Evolutionary conservation across 2,888 invertebrate species (phyloP).

Genomic region (Drosophila falleni): DNA sequence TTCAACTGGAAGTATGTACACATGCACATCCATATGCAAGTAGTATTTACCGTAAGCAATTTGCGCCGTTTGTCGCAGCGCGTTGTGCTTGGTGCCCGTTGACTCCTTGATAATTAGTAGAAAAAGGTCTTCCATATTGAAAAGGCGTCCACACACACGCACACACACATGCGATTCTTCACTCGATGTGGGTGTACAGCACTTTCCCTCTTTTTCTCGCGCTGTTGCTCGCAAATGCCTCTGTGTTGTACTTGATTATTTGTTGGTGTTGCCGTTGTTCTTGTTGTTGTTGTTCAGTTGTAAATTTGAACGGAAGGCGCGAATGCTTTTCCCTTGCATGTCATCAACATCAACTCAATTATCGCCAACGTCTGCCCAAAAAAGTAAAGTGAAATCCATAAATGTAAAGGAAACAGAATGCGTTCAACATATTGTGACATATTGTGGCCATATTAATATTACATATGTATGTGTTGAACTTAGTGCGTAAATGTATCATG

Average conservation of each 20-base stretch:
- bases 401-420: slow-evolving; percentile 34
- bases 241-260: slow-evolving; percentile 6
- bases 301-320: slow-evolving; percentile 32
- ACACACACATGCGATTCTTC: slow-evolving; percentile 23
- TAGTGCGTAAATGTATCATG: slow-evolving; percentile 8
- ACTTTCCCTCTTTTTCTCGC: slow-evolving; percentile 1
- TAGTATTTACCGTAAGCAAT: slow-evolving; percentile 92
- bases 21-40: slow-evolving; percentile 1
- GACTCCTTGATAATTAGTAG: slow-evolving; percentile 94
- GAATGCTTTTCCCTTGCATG: slow-evolving; percentile 54
- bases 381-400: slow-evolving; percentile 76
- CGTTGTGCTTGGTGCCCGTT: slow-evolving; percentile 90
- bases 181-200: slow-evolving; percentile 17
- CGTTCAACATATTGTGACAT: slow-evolving; percentile 42
- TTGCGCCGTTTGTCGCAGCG: slow-evolving; percentile 93
- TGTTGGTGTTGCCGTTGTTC: slow-evolving; percentile 21
- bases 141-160: slow-evolving; percentile 21
- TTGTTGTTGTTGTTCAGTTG: slow-evolving; percentile 31
- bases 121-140: slow-evolving; percentile 93
- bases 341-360: slow-evolving; percentile 71
- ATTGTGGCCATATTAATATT: slow-evolving; percentile 52
- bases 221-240: slow-evolving; percentile 25
- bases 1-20: slow-evolving; percentile 14
- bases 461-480: neutral
- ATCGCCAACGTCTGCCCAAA: slow-evolving; percentile 43